A percentile compares a stretch with the other conserved stretches of the same genome.
phyloP scores from a whole-genome alignment of 2,113 vertebrate species.

The Oncorhynchus keta region DNA sequence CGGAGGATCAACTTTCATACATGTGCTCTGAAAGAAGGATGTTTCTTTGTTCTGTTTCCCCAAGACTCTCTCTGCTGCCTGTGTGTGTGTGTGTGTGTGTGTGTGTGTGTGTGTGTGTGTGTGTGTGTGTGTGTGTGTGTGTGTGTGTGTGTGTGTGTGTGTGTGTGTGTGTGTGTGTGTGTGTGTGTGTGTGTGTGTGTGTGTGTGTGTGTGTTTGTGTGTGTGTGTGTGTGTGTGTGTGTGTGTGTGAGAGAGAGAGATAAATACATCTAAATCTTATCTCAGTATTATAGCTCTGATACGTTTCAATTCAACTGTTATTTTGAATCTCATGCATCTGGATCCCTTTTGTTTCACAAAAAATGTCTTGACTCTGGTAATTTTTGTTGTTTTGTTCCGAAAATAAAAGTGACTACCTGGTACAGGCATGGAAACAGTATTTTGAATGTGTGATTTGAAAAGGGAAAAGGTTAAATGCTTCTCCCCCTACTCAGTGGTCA shows the following conservation, averaged over 20 bases:
- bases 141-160: neutral
- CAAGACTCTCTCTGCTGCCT: constrained; percentile 25
- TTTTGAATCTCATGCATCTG: too few species aligned
- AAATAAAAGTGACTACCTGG: too few species aligned
- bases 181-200: neutral
- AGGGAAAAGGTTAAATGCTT: too few species aligned
- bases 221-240: neutral
- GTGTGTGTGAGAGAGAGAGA: too few species aligned
- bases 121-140: neutral
- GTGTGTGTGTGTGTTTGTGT: neutral
- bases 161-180: neutral
- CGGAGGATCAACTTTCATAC: constrained; percentile 67
- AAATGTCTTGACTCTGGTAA: too few species aligned
- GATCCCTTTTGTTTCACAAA: too few species aligned
- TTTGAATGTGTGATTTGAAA: too few species aligned
- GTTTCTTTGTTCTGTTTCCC: constrained; percentile 64
- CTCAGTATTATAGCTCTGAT: neutral
- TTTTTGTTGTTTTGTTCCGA: too few species aligned
- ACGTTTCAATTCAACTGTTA: too few species aligned
- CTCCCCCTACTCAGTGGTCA: too few species aligned
- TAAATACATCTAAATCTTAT: too few species aligned
- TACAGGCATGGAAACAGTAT: too few species aligned
- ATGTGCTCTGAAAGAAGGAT: constrained; percentile 60
- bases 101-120: neutral
- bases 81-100: neutral